Conservation (phyloP, 2,113 vertebrate genomes). For the Arizona elegans region DNA sequence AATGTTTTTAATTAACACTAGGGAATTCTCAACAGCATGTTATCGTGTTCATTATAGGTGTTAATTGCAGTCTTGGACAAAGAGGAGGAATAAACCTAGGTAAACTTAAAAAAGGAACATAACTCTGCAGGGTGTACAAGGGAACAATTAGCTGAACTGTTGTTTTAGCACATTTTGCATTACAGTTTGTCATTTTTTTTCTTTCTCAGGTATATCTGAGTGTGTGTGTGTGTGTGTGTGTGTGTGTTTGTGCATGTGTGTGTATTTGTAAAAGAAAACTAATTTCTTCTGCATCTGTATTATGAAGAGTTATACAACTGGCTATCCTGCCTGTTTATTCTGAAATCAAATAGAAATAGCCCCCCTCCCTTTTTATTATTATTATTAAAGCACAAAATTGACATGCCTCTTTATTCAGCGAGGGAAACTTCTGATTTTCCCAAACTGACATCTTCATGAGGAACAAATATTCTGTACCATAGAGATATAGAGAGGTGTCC, state of each 20-base stretch:
- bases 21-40: constrained; percentile 47
- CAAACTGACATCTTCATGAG: neutral
- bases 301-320: neutral
- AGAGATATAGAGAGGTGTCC: neutral
- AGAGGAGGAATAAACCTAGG: constrained; percentile 56
- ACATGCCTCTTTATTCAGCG: neutral
- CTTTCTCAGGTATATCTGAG: neutral
- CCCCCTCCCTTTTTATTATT: no score
- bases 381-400: neutral
- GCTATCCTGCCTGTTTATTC: neutral
- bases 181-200: constrained; percentile 15
- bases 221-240: neutral
- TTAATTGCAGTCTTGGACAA: constrained; percentile 63
- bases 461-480: neutral
- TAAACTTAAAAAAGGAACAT: constrained; percentile 50
- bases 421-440: neutral
- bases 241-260: neutral
- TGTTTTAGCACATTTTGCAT: constrained; percentile 37
- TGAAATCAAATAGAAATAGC: neutral
- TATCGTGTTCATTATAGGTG: constrained; percentile 57
- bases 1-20: constrained; percentile 70
- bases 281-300: neutral
- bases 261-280: neutral
- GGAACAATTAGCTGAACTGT: constrained; percentile 49
- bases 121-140: constrained; percentile 18